Evolutionary conservation across 2,888 invertebrate species (phyloP), one percentile per base, ranked within the genome.

Genomic region (Physocephala rufipes): DNA sequence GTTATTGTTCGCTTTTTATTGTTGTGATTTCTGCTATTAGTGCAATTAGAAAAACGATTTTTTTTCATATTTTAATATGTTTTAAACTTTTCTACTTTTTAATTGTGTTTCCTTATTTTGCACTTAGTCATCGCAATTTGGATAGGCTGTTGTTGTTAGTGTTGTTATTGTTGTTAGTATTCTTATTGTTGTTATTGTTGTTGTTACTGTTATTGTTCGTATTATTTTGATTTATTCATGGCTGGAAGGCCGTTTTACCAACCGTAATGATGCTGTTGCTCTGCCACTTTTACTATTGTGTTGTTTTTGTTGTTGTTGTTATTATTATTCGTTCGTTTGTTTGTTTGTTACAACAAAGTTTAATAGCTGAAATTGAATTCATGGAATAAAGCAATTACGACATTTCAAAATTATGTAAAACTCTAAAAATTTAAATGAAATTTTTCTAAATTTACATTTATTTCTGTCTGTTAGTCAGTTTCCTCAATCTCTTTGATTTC

Each of bases 301-400:
- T 47, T 19, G n/a, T 26, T 63, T 4, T 63, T 63, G 63, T 45
- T 43, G 63, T 63, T 63, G 63, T 45, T 63, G 45, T 63, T 63
- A 5, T 36, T 53, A 12, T 21, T 53, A 12, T 53, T 53, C 4
- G n/a, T 53, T n/a, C 7, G 7, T 21, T 19, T 19, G 24, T 19
- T 36, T 61, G 62, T 43, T 51, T 51, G 19, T 16, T 51, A 19
- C 51, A 16, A 51, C n/a, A n/a, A n/a, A n/a, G n/a, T n/a, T 36
- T 36, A 36, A 36, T 36, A 36, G 36, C 9, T 36, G 7, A 19
- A 53, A 53, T 53, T 53, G n/a, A 53, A 12, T 53, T 55, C 58
- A 28, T 36, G 36, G 36, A 36, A 36, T 36, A 24, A 58, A 58
- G 24, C 9, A 21, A 21, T 3, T 36, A 36, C 36, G 36, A 36